phyloP scores from a whole-genome alignment of 2,113 vertebrate genomes.

The Poeciliopsis retropinna region DNA sequence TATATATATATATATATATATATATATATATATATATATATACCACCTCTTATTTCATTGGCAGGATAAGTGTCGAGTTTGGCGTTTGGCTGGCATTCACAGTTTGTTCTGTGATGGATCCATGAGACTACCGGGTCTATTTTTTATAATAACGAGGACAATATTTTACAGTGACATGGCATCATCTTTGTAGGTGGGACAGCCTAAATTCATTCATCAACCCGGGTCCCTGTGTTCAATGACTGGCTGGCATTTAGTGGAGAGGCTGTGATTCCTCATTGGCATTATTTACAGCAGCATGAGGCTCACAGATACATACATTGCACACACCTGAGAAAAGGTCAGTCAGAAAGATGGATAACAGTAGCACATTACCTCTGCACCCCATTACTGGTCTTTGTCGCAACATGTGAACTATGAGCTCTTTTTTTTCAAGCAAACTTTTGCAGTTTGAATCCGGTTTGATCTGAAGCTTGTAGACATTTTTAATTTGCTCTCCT shows the following conservation, averaged over 20 bases:
- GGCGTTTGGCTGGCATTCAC: slow-evolving; percentile 33
- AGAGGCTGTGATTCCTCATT: slow-evolving; percentile 65
- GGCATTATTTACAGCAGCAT: slow-evolving; percentile 74
- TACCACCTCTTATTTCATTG: slow-evolving; percentile 15
- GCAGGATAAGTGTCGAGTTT: slow-evolving; percentile 35
- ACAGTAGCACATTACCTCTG: slow-evolving; percentile 74
- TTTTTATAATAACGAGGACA: slow-evolving; percentile 68
- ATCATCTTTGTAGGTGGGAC: slow-evolving; percentile 67
- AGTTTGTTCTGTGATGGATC: slow-evolving; percentile 54
- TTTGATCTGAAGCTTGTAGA: slow-evolving; percentile 18
- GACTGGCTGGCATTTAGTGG: slow-evolving; percentile 74
- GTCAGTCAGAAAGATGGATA: slow-evolving; percentile 78
- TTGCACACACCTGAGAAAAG: slow-evolving; percentile 78
- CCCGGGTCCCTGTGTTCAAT: slow-evolving; percentile 59
- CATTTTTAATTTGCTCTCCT: slow-evolving; percentile 21
- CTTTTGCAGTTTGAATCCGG: slow-evolving; percentile 47
- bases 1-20: slow-evolving; percentile 34
- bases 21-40: slow-evolving; percentile 38
- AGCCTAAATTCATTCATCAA: slow-evolving; percentile 74
- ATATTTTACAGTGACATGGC: slow-evolving; percentile 68
- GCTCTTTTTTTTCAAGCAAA: slow-evolving; percentile 41
- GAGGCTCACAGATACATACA: slow-evolving; percentile 71
- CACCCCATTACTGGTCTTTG: slow-evolving; percentile 65
- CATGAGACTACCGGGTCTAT: slow-evolving; percentile 46
- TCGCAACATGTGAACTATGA: slow-evolving; percentile 50